phyloP scores from a whole-genome alignment of 2,797 vertebrate species.

The Sylvilagus floridanus region DNA sequence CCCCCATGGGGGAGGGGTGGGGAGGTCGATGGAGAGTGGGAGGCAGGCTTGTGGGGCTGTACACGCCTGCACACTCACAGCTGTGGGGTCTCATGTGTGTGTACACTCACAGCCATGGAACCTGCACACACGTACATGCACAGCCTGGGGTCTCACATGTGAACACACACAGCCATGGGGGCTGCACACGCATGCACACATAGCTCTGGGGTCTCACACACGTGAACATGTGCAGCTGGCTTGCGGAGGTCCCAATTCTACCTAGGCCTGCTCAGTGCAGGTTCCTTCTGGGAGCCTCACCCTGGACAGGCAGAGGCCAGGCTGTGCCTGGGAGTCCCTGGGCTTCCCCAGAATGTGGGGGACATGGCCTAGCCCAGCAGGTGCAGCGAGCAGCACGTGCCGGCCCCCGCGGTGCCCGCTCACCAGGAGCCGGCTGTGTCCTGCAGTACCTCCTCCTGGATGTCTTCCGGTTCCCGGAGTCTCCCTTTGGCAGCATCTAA shows the following conservation, averaged over 20 bases:
- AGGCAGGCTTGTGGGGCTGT: neutral
- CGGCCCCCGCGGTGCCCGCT: too few relatives aligned
- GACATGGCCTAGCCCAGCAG: neutral
- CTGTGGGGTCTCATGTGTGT: neutral
- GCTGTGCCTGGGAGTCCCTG: neutral
- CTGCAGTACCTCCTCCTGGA: rapidly evolving
- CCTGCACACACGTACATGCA: rapidly evolving
- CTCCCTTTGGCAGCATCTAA: neutral
- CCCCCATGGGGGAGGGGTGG: neutral
- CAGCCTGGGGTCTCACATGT: neutral
- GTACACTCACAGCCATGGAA: too few relatives aligned
- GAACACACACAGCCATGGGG: too few relatives aligned
- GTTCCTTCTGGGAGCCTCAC: neutral
- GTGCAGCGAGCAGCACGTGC: too few relatives aligned
- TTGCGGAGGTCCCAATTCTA: neutral
- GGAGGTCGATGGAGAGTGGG: neutral
- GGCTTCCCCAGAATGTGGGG: neutral
- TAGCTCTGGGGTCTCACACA: neutral
- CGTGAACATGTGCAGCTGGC: rapidly evolving
- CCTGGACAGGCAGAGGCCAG: too few relatives aligned
- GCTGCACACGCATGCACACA: neutral
- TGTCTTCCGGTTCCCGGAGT: neutral
- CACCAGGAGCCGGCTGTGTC: too few relatives aligned
- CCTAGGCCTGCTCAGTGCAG: too few relatives aligned
- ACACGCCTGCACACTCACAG: neutral